Conservation (phyloP, 2,797 vertebrate genomes). For the Coccyzus lansbergi region DNA sequence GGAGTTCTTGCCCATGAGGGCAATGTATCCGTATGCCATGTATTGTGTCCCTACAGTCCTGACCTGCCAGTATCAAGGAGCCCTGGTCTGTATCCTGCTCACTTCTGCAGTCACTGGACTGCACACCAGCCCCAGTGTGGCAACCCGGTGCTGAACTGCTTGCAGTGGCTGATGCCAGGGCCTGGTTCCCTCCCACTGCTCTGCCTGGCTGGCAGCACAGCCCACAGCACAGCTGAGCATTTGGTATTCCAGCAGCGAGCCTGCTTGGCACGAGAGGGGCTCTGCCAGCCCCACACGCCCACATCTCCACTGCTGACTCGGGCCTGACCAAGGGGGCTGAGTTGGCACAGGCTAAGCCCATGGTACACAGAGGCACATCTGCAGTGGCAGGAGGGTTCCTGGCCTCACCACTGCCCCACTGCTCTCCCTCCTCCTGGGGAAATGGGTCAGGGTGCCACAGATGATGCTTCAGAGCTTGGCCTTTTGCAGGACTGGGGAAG, state of each 20-base stretch:
- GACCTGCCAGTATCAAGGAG: neutral
- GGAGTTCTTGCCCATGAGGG: accelerated
- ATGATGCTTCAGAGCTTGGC: neutral
- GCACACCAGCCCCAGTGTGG: accelerated
- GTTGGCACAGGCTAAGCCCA: neutral
- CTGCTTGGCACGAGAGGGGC: slow-evolving; percentile 2
- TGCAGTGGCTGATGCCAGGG: neutral
- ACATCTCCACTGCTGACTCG: neutral
- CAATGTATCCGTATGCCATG: neutral
- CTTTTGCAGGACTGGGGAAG: neutral
- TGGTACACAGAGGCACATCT: neutral
- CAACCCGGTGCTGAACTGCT: neutral
- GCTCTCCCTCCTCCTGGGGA: neutral
- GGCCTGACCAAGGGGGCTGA: neutral
- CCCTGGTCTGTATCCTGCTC: neutral
- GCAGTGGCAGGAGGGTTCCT: neutral
- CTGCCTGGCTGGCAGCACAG: neutral
- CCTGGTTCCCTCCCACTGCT: neutral
- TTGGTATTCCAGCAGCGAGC: slow-evolving; percentile 40
- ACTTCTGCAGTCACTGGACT: neutral
- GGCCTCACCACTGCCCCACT: accelerated
- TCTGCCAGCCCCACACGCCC: neutral
- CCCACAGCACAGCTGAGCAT: slow-evolving; percentile 16
- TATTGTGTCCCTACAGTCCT: neutral
- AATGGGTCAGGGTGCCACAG: accelerated